Percentiles rank a stretch among this genome's conserved stretches.
These are phyloP conservation scores for Bujurquina vittata DNA, from an alignment of 2,113 vertebrate species.

Conservation along the genomic window DNA sequence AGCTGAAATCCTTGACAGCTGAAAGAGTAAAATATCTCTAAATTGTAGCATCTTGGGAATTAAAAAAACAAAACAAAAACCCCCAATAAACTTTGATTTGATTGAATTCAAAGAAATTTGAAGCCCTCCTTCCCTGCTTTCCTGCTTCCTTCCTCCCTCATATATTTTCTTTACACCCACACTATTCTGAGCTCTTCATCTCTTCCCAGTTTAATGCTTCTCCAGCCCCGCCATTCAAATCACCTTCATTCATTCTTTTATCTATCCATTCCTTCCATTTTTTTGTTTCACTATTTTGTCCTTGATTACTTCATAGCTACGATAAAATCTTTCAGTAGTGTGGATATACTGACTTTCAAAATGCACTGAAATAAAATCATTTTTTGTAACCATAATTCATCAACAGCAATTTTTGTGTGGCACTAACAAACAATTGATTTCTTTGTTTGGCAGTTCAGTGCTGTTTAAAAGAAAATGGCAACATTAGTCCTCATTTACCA, in stretches of 20 bases:
- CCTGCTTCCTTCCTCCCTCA: neutral
- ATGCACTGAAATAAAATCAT: neutral
- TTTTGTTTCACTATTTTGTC: neutral
- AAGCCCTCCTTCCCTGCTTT: neutral
- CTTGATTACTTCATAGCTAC: neutral
- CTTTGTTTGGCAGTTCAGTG: neutral
- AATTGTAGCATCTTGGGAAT: neutral
- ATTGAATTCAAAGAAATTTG: slow-evolving; percentile 13
- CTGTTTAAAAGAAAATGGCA: neutral
- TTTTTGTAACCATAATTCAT: neutral
- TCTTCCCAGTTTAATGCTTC: neutral
- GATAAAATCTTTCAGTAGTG: neutral
- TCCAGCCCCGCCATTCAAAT: neutral
- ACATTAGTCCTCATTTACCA: neutral
- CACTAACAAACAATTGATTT: neutral
- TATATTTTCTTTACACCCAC: neutral
- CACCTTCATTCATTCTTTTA: neutral
- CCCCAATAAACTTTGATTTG: neutral
- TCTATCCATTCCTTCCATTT: neutral
- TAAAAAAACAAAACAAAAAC: neutral
- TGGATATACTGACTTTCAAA: neutral
- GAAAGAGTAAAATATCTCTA: slow-evolving; percentile 12
- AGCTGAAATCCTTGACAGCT: slow-evolving; percentile 17
- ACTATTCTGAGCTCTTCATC: neutral
- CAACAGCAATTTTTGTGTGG: neutral